Evolutionary conservation across 2,888 invertebrate species (phyloP), one percentile per base, ranked within the genome.

Genomic region (Theodoxus fluviatilis): DNA sequence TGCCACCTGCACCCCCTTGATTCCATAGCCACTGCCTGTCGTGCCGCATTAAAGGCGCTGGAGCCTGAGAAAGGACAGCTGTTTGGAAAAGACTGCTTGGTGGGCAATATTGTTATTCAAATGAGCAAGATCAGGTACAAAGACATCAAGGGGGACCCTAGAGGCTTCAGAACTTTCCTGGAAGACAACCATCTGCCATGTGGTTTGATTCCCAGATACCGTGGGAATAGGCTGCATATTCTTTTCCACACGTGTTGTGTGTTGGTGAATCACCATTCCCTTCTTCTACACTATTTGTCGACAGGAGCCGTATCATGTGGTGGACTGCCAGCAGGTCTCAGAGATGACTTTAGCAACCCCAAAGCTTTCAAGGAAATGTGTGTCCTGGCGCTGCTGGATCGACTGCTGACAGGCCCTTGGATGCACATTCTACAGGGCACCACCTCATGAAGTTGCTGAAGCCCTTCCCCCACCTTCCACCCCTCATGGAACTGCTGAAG

Each of bases 81-180:
- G 22, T 74, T 68, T 68, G 74, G 72, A 12, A 73, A 59, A 25
- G 74, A 73, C 40, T 74, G 73, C 38, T 25, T 73, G 12, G 68
- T 69, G 38, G 73, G 33, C 3, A 74, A 74, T 55, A 25, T 73
- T 38, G 57, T 74, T 31, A 31, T 71, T 0, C 70, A 70, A 61
- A 15, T 74, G 1, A 74, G 71, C 66, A 74, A 73, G 37, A n/a
- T n/a, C n/a, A n/a, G n/a, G n/a, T n/a, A n/a, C n/a, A n/a, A n/a
- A n/a, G n/a, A n/a, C n/a, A n/a, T n/a, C n/a, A n/a, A n/a, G n/a
- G n/a, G n/a, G n/a, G n/a, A n/a, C n/a, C n/a, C n/a, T n/a, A n/a
- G n/a, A n/a, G n/a, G n/a, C n/a, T 73, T 72, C 31, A 47, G 18
- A 1, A 38, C 61, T 6, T 72, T 72, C 25, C 64, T 73, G 22